Evolutionary conservation across 2,888 invertebrate species (phyloP).

Genomic region (Tetramorium bicarinatum): DNA sequence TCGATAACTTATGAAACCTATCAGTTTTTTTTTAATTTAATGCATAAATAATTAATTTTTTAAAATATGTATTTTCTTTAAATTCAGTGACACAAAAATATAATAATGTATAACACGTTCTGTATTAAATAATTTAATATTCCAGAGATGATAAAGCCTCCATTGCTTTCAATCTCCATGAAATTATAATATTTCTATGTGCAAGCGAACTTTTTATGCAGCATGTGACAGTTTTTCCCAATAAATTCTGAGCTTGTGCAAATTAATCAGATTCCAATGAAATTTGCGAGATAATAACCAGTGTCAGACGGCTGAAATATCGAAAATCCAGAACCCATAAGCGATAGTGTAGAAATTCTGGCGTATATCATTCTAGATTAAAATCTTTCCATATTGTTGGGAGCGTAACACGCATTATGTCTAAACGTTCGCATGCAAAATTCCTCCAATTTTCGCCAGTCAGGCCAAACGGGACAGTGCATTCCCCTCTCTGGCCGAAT

Average conservation of each 20-base stretch:
- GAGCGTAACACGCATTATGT: neutral
- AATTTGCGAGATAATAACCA: neutral
- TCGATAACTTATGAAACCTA: neutral
- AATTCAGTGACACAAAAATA: neutral
- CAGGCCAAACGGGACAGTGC: neutral
- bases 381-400: neutral
- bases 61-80: neutral
- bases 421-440: neutral
- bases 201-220: neutral
- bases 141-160: neutral
- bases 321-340: neutral
- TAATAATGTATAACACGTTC: neutral
- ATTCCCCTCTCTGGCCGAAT: conserved; percentile 9
- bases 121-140: neutral
- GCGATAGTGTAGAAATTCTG: neutral
- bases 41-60: neutral
- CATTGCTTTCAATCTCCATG: neutral
- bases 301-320: neutral
- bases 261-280: neutral
- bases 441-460: neutral
- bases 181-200: conserved; percentile 25
- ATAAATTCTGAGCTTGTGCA: conserved; percentile 3
- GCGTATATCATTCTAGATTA: neutral
- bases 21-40: neutral
- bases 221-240: neutral